Percentiles rank a stretch among this genome's conserved stretches.
Evolutionary conservation across 64 coral and sea anemone species (phyloP).

Genomic region (Anthopleura sola): DNA sequence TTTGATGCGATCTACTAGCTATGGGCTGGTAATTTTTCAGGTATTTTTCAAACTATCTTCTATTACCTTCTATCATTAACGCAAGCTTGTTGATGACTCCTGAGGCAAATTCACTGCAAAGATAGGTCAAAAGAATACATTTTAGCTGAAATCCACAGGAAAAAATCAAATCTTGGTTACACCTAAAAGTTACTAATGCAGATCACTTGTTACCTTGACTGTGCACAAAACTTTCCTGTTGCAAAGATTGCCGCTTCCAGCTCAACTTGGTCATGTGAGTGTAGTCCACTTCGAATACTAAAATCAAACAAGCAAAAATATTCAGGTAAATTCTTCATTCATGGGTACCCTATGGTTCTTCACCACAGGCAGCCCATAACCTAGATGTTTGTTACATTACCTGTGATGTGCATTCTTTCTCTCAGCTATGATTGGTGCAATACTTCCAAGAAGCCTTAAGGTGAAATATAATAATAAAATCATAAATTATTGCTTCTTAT

Average conservation of each 20-base stretch:
- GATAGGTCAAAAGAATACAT: not conserved
- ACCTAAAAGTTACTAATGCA: not conserved
- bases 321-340: not conserved
- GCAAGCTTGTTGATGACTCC: slow-evolving; percentile 89
- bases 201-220: slow-evolving; percentile 66
- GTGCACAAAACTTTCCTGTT: slow-evolving; percentile 84
- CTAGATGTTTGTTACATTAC: slow-evolving; percentile 19
- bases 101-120: slow-evolving; percentile 82
- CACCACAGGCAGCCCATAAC: not conserved
- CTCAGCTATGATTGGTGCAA: slow-evolving; percentile 85
- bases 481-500: not conserved
- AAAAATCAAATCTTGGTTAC: not conserved
- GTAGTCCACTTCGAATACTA: slow-evolving; percentile 67
- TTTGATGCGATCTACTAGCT: no score
- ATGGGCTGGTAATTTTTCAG: no score
- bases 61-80: slow-evolving; percentile 91
- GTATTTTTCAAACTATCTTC: no score
- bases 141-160: not conserved
- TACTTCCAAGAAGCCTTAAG: slow-evolving; percentile 90
- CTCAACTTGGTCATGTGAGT: slow-evolving; percentile 95
- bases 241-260: slow-evolving; percentile 95
- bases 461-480: not conserved
- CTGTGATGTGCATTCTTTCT: slow-evolving; percentile 99
- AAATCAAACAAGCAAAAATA: not conserved
- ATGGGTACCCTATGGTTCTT: not conserved